phyloP scores from a whole-genome alignment of 2,113 vertebrate genomes.

The Actenoides lindsayi region DNA sequence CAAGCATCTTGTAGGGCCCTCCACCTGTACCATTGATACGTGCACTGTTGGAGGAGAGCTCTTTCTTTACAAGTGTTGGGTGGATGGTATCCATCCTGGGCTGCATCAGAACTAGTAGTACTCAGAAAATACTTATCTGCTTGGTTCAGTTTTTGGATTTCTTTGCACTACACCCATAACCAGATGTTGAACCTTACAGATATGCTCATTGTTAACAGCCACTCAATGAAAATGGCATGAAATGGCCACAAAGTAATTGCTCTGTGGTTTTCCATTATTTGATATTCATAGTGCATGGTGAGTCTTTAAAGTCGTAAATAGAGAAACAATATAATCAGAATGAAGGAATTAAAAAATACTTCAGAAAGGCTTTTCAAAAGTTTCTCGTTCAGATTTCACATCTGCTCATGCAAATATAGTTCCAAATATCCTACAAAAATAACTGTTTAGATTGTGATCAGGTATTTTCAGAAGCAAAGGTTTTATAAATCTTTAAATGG shows the following conservation, averaged over 20 bases:
- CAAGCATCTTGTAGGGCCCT: conserved; percentile 6
- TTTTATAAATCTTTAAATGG: not conserved
- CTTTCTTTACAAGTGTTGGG: not conserved
- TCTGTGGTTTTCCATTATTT: not conserved
- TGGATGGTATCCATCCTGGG: not conserved
- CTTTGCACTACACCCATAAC: not conserved
- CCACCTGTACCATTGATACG: not conserved
- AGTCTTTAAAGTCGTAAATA: not conserved
- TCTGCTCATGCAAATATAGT: not conserved
- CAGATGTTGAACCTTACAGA: not conserved
- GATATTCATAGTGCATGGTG: not conserved
- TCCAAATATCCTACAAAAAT: not conserved
- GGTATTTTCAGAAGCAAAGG: not conserved
- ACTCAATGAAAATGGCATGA: not conserved
- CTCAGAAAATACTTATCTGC: not conserved
- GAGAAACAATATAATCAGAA: not conserved
- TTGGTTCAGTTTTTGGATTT: not conserved
- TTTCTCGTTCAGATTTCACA: not conserved
- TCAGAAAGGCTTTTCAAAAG: not conserved
- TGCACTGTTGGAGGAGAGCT: not conserved
- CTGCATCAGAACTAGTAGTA: not conserved
- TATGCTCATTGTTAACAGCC: not conserved
- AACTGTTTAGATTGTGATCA: not conserved
- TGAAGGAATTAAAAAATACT: not conserved
- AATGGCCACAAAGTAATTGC: not conserved